phyloP scores from a whole-genome alignment of 2,888 invertebrate species.

The Melanophora roralis region DNA sequence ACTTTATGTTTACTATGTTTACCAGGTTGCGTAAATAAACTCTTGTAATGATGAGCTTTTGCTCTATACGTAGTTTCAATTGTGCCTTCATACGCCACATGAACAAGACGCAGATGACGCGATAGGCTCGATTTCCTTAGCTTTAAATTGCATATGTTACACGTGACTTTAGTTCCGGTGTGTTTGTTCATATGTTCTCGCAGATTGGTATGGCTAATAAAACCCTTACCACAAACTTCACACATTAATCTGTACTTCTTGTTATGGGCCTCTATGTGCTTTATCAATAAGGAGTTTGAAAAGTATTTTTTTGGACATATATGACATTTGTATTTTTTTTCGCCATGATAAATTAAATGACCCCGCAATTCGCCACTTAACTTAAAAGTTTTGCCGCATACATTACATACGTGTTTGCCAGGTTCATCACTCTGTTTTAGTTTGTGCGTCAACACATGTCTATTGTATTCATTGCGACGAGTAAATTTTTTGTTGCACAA shows the following conservation, averaged over 20 bases:
- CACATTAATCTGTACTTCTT: slow-evolving; percentile 30
- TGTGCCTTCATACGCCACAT: slow-evolving; percentile 9
- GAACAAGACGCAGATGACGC: slow-evolving; percentile 33
- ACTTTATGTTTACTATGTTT: neutral
- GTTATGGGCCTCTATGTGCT: slow-evolving; percentile 24
- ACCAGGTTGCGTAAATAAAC: neutral
- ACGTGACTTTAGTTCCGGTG: slow-evolving; percentile 38
- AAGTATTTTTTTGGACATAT: slow-evolving; percentile 25
- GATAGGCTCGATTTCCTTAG: slow-evolving; percentile 28
- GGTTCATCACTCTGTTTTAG: neutral
- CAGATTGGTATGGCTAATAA: neutral
- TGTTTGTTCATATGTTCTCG: slow-evolving; percentile 23
- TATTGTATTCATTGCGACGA: slow-evolving; percentile 17
- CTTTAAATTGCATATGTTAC: slow-evolving; percentile 33
- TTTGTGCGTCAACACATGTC: neutral
- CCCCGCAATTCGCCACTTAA: neutral
- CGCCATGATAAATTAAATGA: slow-evolving; percentile 24
- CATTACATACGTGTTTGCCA: neutral
- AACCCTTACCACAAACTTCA: slow-evolving; percentile 43
- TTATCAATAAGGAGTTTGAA: neutral
- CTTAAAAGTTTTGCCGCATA: slow-evolving; percentile 15
- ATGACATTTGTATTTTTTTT: slow-evolving; percentile 34
- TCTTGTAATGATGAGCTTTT: neutral
- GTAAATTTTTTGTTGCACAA: slow-evolving; percentile 11
- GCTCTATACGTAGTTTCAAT: neutral